A percentile compares a stretch with the other conserved stretches of the same genome.
Conservation (phyloP, 2,888 invertebrate genomes). For the Phlogophora meticulosa region DNA sequence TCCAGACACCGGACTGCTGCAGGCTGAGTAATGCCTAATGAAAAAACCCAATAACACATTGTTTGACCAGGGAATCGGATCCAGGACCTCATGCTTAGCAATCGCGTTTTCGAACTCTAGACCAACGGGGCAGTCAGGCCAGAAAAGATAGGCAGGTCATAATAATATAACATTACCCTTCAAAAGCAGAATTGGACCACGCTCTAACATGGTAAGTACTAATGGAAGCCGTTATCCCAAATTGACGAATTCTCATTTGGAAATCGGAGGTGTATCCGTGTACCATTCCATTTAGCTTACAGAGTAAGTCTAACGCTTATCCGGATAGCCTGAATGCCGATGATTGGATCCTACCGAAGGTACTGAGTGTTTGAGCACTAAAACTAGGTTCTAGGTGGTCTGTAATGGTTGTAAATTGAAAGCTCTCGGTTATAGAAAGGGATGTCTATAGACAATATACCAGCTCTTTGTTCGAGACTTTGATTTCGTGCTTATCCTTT, state of each 20-base stretch:
- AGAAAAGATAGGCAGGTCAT: no score
- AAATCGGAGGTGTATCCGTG: neutral
- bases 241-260: neutral
- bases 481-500: no score
- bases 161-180: no score
- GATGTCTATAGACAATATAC: neutral
- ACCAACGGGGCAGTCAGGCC: no score
- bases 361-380: neutral
- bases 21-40: no score
- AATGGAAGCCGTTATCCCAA: neutral
- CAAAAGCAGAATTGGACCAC: neutral
- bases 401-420: neutral
- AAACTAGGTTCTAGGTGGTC: neutral
- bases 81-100: no score
- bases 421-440: neutral
- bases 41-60: no score
- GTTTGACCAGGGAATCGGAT: no score
- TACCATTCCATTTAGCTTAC: slow-evolving; percentile 22
- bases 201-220: neutral
- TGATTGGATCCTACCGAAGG: slow-evolving; percentile 13
- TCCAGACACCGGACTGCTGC: no score
- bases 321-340: neutral
- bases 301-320: slow-evolving; percentile 3
- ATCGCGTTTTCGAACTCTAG: no score
- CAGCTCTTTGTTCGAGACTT: no score